A percentile compares a stretch with the other conserved stretches of the same genome.
These are phyloP conservation scores for Pristionchus entomophagus DNA, from an alignment of 2,888 invertebrate genomes.

Conservation along the genomic window DNA sequence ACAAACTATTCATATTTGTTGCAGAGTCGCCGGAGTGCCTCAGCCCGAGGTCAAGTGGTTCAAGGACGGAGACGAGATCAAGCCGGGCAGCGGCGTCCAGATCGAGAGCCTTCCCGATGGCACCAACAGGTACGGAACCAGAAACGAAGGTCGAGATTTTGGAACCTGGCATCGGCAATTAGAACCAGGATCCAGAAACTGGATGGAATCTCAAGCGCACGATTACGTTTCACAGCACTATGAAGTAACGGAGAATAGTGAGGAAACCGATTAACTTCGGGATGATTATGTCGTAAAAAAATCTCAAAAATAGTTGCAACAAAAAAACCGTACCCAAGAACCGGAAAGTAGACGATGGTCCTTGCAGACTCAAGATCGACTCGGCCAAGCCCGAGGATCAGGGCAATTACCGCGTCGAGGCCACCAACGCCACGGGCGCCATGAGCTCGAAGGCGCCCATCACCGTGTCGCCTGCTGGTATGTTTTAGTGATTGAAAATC, in stretches of 20 bases:
- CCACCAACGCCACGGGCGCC: conserved; percentile 85
- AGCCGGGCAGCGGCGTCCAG: conserved; percentile 78
- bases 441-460: conserved; percentile 67
- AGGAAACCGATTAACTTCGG: background rate
- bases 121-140: conserved; percentile 53
- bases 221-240: no score
- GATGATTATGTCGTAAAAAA: no score
- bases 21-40: conserved; percentile 80
- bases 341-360: background rate
- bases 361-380: conserved; percentile 74
- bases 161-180: background rate
- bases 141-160: no score
- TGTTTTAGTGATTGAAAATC: background rate
- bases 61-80: conserved; percentile 81
- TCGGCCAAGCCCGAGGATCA: conserved; percentile 76
- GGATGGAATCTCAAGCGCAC: no score
- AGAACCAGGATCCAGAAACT: background rate
- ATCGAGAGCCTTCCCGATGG: conserved; percentile 70
- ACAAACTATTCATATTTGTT: background rate
- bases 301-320: no score
- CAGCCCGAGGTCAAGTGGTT: conserved; percentile 90
- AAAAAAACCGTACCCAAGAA: conserved; percentile 7
- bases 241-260: no score
- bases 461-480: conserved; percentile 56
- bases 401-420: conserved; percentile 88